Evolutionary conservation across 2,888 invertebrate genomes (phyloP).

Genomic region (Tinea semifulvella): DNA sequence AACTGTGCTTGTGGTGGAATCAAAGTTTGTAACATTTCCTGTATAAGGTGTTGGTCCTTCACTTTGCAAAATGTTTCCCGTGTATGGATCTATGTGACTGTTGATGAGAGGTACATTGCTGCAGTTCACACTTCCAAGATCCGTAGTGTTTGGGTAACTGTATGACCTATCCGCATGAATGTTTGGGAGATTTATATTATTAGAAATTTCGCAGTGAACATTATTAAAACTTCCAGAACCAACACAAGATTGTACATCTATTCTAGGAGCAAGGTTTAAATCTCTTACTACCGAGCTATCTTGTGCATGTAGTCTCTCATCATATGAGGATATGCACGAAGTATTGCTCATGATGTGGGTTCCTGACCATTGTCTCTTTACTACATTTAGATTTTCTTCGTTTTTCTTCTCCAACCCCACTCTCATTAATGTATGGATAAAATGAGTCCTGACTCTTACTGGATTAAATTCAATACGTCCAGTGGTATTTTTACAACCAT

Average conservation of each 20-base stretch:
- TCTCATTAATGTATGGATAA: conserved; percentile 96
- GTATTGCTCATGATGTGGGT: conserved; percentile 37
- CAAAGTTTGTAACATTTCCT: conserved; percentile 33
- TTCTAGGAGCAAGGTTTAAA: conserved; percentile 60
- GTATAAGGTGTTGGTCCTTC: conserved; percentile 51
- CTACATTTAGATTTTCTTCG: conserved; percentile 63
- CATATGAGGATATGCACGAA: conserved; percentile 40
- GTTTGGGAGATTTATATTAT: conserved; percentile 25
- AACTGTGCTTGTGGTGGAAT: conserved; percentile 39
- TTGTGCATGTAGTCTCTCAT: conserved; percentile 43
- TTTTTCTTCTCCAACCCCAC: conserved; percentile 88
- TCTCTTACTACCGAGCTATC: conserved; percentile 60
- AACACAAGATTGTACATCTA: conserved; percentile 71
- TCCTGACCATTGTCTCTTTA: conserved; percentile 57
- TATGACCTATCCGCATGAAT: conserved; percentile 33
- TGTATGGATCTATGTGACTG: conserved; percentile 51
- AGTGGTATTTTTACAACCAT: conserved; percentile 90
- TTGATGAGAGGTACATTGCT: conserved; percentile 44
- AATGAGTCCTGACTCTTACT: conserved; percentile 93
- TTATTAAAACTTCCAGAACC: conserved; percentile 73
- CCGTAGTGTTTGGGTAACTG: conserved; percentile 54
- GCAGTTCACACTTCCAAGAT: conserved; percentile 45
- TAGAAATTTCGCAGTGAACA: conserved; percentile 70
- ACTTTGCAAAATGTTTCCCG: conserved; percentile 43
- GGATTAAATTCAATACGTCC: conserved; percentile 98